A percentile compares a stretch with the other conserved stretches of the same genome.
These are phyloP conservation scores for Cebus imitator DNA, from an alignment of 2,113 vertebrate species.

Conservation along the genomic window DNA sequence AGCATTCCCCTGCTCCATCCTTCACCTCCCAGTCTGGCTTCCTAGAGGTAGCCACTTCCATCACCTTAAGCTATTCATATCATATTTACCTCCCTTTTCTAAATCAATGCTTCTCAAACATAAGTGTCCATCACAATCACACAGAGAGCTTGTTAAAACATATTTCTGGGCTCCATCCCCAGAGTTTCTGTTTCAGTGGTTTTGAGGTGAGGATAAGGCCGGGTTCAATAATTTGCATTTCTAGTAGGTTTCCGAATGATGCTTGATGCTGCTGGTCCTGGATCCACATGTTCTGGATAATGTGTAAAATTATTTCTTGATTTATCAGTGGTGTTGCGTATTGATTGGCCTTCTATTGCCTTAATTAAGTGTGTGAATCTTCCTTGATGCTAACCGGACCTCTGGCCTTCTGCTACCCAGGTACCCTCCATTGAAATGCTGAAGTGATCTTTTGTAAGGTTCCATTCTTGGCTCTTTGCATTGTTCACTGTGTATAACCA, in stretches of 20 bases:
- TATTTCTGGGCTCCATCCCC: not conserved
- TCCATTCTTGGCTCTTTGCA: not conserved
- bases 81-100: not conserved
- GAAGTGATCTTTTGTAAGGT: not conserved
- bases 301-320: not conserved
- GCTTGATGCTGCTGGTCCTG: not conserved
- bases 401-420: not conserved
- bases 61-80: not conserved
- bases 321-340: not conserved
- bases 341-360: not conserved
- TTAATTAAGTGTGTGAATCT: not conserved
- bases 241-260: not conserved
- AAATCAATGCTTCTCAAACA: not conserved
- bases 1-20: not conserved
- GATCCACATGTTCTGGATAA: not conserved
- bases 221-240: not conserved
- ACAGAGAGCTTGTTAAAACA: not conserved
- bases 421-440: not conserved
- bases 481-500: not conserved
- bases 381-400: not conserved
- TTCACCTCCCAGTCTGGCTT: not conserved
- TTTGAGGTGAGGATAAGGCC: not conserved
- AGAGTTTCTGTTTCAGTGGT: not conserved
- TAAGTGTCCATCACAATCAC: not conserved
- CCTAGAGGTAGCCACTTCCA: not conserved